Conservation (phyloP, 2,113 vertebrate species). For the Sterna hirundo region DNA sequence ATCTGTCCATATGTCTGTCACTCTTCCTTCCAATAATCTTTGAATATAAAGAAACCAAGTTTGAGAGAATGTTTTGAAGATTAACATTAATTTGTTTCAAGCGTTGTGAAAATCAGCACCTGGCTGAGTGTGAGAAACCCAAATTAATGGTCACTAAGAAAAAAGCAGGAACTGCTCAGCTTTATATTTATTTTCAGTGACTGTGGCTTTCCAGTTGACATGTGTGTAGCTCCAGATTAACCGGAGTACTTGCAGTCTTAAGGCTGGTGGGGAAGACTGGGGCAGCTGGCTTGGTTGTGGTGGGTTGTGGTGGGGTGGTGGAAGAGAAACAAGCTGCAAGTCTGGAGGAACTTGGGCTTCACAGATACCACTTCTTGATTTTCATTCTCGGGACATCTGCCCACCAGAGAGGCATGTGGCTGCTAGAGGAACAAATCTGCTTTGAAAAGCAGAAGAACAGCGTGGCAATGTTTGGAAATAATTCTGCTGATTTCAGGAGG, state of each 20-base stretch:
- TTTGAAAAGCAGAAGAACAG: background rate
- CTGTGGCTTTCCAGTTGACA: background rate
- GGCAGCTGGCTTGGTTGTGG: background rate
- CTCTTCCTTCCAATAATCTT: background rate
- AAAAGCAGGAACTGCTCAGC: background rate
- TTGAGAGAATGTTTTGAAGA: background rate
- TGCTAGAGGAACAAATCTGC: background rate
- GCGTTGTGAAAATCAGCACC: background rate
- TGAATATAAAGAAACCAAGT: background rate
- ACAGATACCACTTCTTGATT: background rate
- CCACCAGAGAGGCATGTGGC: background rate
- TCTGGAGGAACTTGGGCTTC: background rate
- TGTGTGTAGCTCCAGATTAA: background rate
- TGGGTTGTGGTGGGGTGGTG: background rate
- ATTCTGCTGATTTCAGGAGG: background rate
- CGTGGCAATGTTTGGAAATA: background rate
- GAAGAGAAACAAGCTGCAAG: background rate
- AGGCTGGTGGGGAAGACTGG: background rate
- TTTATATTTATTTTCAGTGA: background rate
- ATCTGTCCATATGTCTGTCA: background rate
- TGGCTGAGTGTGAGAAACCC: background rate
- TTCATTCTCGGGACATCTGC: background rate
- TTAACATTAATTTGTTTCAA: background rate
- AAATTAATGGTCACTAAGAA: background rate
- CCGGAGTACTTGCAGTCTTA: background rate